Evolutionary conservation across 2,113 vertebrate genomes (phyloP).

Genomic region (Saimiri boliviensis): DNA sequence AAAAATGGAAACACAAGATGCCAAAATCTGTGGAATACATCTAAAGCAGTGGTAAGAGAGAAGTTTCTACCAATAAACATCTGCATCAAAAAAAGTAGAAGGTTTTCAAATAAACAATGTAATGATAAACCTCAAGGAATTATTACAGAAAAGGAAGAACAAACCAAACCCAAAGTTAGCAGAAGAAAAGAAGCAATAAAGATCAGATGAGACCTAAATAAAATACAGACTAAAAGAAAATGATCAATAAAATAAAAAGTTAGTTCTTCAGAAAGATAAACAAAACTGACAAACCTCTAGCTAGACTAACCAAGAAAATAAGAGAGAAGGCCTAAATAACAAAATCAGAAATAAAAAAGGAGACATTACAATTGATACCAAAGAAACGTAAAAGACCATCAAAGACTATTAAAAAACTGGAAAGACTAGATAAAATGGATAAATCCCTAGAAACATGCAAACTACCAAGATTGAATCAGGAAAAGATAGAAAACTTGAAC

Average conservation of each 20-base stretch:
- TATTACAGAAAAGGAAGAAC: neutral
- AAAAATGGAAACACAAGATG: neutral
- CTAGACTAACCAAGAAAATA: too few species aligned
- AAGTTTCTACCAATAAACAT: neutral
- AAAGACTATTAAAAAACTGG: neutral
- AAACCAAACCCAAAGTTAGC: neutral
- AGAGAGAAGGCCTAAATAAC: neutral
- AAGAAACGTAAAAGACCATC: neutral
- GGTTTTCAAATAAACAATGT: neutral
- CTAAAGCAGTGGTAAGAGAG: neutral
- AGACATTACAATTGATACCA: neutral
- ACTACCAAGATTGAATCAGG: neutral
- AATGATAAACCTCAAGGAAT: neutral
- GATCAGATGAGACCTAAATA: neutral
- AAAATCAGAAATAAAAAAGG: neutral
- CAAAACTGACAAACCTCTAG: too few species aligned
- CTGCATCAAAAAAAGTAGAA: neutral
- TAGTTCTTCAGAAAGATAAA: too few species aligned
- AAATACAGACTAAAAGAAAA: neutral
- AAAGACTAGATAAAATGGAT: neutral
- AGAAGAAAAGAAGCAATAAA: neutral
- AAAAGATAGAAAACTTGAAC: neutral
- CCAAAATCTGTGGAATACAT: neutral
- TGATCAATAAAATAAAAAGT: neutral
- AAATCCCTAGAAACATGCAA: neutral